Conservation (phyloP, 2,888 invertebrate genomes). For the Drepana falcataria region DNA sequence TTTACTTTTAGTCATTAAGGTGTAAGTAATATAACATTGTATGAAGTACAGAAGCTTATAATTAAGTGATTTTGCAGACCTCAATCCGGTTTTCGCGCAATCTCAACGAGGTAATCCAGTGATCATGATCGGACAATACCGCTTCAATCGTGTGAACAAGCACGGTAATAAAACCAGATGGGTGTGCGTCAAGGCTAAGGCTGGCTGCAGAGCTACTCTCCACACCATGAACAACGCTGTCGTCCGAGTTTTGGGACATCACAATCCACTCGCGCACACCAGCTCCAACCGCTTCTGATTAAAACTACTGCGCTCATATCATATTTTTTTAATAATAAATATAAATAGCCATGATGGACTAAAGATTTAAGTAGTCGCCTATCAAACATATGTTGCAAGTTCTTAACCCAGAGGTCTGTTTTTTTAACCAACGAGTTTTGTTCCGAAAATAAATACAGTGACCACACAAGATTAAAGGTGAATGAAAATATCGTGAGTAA, state of each 20-base stretch:
- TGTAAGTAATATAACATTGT: too few species aligned
- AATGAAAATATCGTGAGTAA: too few species aligned
- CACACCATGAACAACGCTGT: constrained; percentile 54
- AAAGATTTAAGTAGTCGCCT: too few species aligned
- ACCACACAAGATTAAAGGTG: too few species aligned
- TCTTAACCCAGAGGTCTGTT: too few species aligned
- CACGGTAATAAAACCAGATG: constrained; percentile 24
- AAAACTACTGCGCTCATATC: constrained; percentile 3
- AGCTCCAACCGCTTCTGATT: constrained; percentile 47
- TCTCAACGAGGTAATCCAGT: constrained; percentile 29
- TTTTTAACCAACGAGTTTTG: too few species aligned
- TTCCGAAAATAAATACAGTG: too few species aligned
- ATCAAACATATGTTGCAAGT: too few species aligned
- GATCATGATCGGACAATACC: constrained; percentile 26
- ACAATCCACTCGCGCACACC: constrained; percentile 48
- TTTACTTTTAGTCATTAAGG: too few species aligned
- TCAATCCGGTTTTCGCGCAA: constrained; percentile 23
- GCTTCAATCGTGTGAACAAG: constrained; percentile 24
- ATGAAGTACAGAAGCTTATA: background rate
- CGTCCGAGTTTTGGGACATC: constrained; percentile 52
- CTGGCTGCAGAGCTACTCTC: constrained; percentile 50
- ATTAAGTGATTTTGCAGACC: constrained; percentile 22
- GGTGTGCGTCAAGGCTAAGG: constrained; percentile 43
- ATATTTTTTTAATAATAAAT: too few species aligned
- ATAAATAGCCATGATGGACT: too few species aligned